A percentile compares a stretch with the other conserved stretches of the same genome.
phyloP scores from a whole-genome alignment of 2,113 vertebrate species.

The Zosterops pallidus region DNA sequence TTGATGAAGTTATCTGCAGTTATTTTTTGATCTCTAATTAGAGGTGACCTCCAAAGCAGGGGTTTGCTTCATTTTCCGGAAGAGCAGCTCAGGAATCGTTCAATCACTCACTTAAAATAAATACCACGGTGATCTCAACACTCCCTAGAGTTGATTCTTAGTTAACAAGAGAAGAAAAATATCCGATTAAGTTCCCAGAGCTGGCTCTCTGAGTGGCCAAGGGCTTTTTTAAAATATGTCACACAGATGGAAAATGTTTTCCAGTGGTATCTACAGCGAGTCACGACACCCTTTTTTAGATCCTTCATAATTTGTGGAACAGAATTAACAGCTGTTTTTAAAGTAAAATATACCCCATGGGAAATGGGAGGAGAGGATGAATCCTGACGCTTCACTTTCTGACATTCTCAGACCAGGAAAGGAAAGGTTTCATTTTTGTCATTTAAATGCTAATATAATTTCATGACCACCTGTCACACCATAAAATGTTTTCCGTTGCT shows the following conservation, averaged over 20 bases:
- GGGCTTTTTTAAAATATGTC: conserved; percentile 29
- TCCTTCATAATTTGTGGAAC: conserved; percentile 38
- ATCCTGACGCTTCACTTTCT: conserved; percentile 58
- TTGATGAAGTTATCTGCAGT: conserved; percentile 28
- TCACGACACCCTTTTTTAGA: conserved; percentile 34
- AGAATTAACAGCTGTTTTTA: conserved; percentile 71
- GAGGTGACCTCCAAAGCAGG: conserved; percentile 47
- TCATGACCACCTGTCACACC: conserved; percentile 73
- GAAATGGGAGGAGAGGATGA: conserved; percentile 35
- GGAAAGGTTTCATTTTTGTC: conserved; percentile 61
- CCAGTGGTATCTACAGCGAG: conserved; percentile 50
- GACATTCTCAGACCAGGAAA: conserved; percentile 57
- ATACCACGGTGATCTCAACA: neutral
- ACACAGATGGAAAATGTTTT: conserved; percentile 71
- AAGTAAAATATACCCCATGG: conserved; percentile 55
- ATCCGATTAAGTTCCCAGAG: conserved; percentile 12
- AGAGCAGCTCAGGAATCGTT: conserved; percentile 40
- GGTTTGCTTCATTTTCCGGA: conserved; percentile 30
- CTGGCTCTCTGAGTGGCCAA: conserved; percentile 38
- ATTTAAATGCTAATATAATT: conserved; percentile 76
- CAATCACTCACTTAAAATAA: conserved; percentile 45
- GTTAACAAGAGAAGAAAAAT: conserved; percentile 14
- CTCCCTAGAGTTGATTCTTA: conserved; percentile 27
- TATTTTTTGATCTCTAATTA: conserved; percentile 69
- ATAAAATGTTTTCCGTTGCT: conserved; percentile 72